phyloP scores from a whole-genome alignment of 92 coral and sea anemone species.

The Parazoanthus swiftii region DNA sequence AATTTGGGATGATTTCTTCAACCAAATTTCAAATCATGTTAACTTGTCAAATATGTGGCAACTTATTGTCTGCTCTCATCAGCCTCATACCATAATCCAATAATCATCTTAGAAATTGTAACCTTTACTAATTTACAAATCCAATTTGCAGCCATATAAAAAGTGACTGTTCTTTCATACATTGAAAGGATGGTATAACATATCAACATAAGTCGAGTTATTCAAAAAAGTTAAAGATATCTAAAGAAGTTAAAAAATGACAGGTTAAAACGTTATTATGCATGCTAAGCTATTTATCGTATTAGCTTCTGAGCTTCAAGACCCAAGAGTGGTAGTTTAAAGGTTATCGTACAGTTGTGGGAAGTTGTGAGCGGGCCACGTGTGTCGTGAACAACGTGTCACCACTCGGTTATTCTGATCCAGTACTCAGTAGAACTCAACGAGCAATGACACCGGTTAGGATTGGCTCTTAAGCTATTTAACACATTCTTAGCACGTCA shows the following conservation, averaged over 20 bases:
- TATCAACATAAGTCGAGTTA: neutral
- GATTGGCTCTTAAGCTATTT: neutral
- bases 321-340: too few species aligned
- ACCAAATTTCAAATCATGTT: neutral
- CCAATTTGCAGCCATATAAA: neutral
- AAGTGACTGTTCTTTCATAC: too few species aligned
- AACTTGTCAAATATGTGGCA: neutral
- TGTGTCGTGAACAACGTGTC: neutral
- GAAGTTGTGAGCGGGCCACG: neutral
- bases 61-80: neutral
- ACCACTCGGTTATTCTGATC: neutral
- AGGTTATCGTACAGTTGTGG: neutral
- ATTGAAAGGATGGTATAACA: too few species aligned
- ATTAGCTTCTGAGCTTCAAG: too few species aligned
- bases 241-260: too few species aligned
- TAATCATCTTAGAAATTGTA: too few species aligned
- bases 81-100: neutral
- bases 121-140: neutral
- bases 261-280: too few species aligned
- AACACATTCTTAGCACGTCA: neutral
- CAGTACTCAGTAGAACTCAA: neutral
- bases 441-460: neutral
- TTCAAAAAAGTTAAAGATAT: too few species aligned
- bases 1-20: too few species aligned
- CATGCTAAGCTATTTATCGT: too few species aligned